phyloP scores from a whole-genome alignment of 35 echinoderm and acorn worm genomes.

The Heliocidaris erythrogramma region DNA sequence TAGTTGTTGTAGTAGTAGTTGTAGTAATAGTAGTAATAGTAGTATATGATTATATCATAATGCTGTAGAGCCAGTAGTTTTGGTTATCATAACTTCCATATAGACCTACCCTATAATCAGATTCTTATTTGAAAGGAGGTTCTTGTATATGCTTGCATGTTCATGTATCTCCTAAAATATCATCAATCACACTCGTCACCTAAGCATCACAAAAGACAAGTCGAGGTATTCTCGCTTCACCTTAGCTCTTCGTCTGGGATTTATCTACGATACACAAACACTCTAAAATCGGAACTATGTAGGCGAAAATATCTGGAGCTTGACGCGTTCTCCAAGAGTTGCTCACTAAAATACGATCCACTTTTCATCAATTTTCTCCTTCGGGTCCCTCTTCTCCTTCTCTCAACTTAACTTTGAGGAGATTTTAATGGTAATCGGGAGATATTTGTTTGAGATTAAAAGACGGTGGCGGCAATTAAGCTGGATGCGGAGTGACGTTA shows the following conservation, averaged over 20 bases:
- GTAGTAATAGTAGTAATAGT: no score
- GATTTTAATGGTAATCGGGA: conserved; percentile 13
- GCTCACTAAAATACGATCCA: not conserved
- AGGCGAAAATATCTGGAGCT: conserved; percentile 11
- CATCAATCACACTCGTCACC: not conserved
- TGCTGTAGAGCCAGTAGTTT: not conserved
- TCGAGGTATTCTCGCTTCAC: not conserved
- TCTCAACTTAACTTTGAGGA: not conserved
- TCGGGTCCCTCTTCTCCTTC: not conserved
- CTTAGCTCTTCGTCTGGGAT: not conserved
- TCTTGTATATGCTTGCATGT: not conserved
- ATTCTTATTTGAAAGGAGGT: not conserved
- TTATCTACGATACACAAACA: not conserved
- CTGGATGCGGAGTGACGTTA: conserved; percentile 33
- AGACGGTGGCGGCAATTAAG: conserved; percentile 17
- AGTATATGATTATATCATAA: no score
- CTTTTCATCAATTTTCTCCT: not conserved
- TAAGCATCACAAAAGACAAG: not conserved
- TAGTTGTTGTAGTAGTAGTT: no score
- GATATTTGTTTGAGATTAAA: conserved; percentile 32
- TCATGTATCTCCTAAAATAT: not conserved
- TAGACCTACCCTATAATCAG: not conserved
- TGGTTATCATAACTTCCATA: not conserved
- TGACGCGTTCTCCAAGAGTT: not conserved
- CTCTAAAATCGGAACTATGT: not conserved